Conservation (phyloP, 53 echinoderm and acorn worm genomes). For the Holothuria scabra region DNA sequence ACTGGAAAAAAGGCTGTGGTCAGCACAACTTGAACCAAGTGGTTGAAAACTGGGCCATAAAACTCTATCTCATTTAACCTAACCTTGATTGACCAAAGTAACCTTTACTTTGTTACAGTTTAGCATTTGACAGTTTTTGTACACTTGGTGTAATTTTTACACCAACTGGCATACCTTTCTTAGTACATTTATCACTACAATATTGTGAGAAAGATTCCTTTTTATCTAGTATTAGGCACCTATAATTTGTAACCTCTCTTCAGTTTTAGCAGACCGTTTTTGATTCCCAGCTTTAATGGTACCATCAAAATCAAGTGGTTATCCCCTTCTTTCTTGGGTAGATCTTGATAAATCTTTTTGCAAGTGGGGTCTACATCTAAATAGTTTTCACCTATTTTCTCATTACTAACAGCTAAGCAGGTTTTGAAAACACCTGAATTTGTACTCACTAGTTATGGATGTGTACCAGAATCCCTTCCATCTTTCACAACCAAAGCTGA, state of each 20-base stretch:
- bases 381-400: background rate
- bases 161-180: background rate
- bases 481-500: conserved; percentile 48
- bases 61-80: too few relatives aligned
- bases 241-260: background rate
- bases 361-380: background rate
- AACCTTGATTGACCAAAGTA: background rate
- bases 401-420: conserved; percentile 40
- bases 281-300: background rate
- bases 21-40: too few relatives aligned
- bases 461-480: conserved; percentile 1
- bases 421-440: conserved; percentile 63
- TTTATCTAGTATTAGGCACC: background rate
- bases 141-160: background rate
- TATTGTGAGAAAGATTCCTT: background rate
- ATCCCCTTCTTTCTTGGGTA: too few relatives aligned
- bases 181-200: background rate
- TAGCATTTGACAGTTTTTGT: background rate
- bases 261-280: background rate
- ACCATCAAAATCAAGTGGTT: too few relatives aligned
- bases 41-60: too few relatives aligned
- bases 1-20: too few relatives aligned
- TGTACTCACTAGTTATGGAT: conserved; percentile 49
- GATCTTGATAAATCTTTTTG: background rate
- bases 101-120: background rate